These are phyloP conservation scores for Erythrocebus patas DNA, from an alignment of 2,113 vertebrate species.

Conservation along the genomic window DNA sequence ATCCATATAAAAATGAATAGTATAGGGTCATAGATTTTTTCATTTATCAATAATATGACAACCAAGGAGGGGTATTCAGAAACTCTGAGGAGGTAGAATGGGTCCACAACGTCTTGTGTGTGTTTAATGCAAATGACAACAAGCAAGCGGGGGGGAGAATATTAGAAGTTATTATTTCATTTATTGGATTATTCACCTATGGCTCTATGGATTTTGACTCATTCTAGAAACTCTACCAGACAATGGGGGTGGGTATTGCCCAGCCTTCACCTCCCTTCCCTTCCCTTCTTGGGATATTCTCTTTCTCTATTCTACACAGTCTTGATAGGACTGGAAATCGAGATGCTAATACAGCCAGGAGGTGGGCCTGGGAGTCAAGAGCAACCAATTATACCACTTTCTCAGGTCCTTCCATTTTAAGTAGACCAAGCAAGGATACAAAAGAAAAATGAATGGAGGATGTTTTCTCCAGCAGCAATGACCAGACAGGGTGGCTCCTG, in stretches of 20 bases:
- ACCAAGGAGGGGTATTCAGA: not conserved
- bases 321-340: not conserved
- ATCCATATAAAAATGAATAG: not conserved
- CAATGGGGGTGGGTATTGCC: not conserved
- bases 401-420: not conserved
- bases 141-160: not conserved
- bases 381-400: not conserved
- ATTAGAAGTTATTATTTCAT: not conserved
- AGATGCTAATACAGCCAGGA: not conserved
- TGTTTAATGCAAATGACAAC: not conserved
- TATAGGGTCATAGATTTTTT: not conserved
- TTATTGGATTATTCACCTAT: not conserved
- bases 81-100: not conserved
- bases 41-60: not conserved
- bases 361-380: not conserved
- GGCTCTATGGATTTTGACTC: not conserved
- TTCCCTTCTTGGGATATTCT: not conserved
- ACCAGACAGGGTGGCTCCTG: not conserved
- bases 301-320: not conserved
- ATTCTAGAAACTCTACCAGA: not conserved
- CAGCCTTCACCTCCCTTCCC: not conserved
- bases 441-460: not conserved
- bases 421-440: not conserved
- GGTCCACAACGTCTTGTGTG: not conserved
- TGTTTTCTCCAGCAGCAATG: not conserved